These are phyloP conservation scores for Gambusia affinis DNA, from an alignment of 2,113 vertebrate species.

Conservation along the genomic window DNA sequence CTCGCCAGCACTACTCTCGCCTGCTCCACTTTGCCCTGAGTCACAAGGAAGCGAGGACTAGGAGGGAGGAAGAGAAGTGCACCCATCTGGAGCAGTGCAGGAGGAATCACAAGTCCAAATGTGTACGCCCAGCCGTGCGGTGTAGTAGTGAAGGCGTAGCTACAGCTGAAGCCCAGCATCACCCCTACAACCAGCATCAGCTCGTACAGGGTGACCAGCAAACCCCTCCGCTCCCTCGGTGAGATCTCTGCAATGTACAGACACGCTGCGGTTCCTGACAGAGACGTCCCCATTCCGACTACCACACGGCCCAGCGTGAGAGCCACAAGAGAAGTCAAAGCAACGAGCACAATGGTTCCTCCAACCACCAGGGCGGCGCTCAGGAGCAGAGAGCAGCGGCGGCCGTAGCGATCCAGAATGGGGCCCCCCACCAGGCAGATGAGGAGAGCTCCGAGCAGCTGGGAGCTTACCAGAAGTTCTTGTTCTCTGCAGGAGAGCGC, in stretches of 20 bases:
- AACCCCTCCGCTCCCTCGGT: constrained; percentile 87
- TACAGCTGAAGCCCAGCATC: constrained; percentile 90
- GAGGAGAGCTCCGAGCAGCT: constrained; percentile 89
- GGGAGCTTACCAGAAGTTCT: constrained; percentile 90
- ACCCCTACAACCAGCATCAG: constrained; percentile 93
- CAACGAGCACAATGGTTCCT: constrained; percentile 83
- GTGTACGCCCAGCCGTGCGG: constrained; percentile 90
- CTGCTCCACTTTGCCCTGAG: constrained; percentile 83
- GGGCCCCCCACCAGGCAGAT: constrained; percentile 88
- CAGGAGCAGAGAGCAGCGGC: constrained; percentile 86
- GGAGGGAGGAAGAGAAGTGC: constrained; percentile 89
- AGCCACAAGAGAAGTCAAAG: constrained; percentile 78
- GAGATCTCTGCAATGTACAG: constrained; percentile 95
- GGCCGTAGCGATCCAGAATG: constrained; percentile 90
- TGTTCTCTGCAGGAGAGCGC: constrained; percentile 88
- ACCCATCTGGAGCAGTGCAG: constrained; percentile 85
- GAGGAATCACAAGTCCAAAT: constrained; percentile 87
- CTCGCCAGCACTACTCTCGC: constrained; percentile 85
- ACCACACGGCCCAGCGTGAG: constrained; percentile 86
- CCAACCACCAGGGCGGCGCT: constrained; percentile 84
- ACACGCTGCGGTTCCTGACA: constrained; percentile 90
- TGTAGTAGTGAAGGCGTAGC: constrained; percentile 85
- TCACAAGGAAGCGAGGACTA: constrained; percentile 93
- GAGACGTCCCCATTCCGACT: constrained; percentile 89
- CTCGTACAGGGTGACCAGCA: constrained; percentile 91